Evolutionary conservation across 2,888 invertebrate species (phyloP).

Genomic region (Blastobasis adustella): DNA sequence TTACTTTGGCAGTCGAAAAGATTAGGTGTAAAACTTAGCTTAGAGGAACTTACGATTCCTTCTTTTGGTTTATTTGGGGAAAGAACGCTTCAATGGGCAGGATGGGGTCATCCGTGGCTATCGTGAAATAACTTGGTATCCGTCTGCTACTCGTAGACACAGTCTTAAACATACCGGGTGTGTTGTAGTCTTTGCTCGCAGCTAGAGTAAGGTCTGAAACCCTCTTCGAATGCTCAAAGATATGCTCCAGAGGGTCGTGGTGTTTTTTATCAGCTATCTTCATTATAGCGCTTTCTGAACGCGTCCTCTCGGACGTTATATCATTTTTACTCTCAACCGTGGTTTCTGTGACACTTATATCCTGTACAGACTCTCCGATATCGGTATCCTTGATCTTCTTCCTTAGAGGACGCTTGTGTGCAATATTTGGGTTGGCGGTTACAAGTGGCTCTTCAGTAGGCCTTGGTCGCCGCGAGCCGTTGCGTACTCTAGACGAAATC

Average conservation of each 20-base stretch:
- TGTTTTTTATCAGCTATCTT: slow-evolving; percentile 73
- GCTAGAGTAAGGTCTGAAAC: slow-evolving; percentile 84
- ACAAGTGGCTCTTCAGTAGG: slow-evolving; percentile 57
- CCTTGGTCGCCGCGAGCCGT: slow-evolving; percentile 49
- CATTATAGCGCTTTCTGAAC: slow-evolving; percentile 73
- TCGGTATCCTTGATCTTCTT: slow-evolving; percentile 58
- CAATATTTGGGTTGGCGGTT: slow-evolving; percentile 35
- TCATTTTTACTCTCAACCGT: slow-evolving; percentile 45
- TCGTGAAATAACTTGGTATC: slow-evolving; percentile 81
- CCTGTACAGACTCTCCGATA: slow-evolving; percentile 56
- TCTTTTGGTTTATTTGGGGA: slow-evolving; percentile 80
- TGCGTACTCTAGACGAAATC: slow-evolving; percentile 56
- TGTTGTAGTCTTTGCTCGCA: slow-evolving; percentile 81
- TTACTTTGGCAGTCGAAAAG: slow-evolving; percentile 62
- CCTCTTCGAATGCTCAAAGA: slow-evolving; percentile 76
- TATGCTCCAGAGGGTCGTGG: slow-evolving; percentile 54
- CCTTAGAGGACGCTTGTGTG: slow-evolving; percentile 46
- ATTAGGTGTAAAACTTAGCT: slow-evolving; percentile 38
- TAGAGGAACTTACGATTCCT: slow-evolving; percentile 61
- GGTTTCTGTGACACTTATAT: slow-evolving; percentile 50
- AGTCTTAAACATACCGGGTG: slow-evolving; percentile 82
- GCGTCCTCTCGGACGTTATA: slow-evolving; percentile 58
- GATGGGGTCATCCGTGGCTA: slow-evolving; percentile 86
- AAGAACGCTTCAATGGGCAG: slow-evolving; percentile 88
- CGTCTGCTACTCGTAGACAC: slow-evolving; percentile 77